These are phyloP conservation scores for Prorops nasuta DNA, from an alignment of 1,140 invertebrate species.

Conservation along the genomic window DNA sequence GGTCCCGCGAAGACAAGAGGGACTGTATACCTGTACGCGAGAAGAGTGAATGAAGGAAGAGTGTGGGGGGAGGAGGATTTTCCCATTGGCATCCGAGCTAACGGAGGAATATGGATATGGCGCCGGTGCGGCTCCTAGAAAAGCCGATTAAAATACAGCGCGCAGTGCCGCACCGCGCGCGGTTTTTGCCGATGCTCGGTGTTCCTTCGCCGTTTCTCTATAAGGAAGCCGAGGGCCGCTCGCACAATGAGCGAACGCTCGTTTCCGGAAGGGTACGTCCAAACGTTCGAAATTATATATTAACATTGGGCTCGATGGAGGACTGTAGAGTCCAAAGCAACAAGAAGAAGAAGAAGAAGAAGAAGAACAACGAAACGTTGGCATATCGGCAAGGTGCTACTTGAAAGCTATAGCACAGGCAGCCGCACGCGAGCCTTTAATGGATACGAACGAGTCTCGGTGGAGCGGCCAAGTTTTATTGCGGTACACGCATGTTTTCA, in stretches of 20 bases:
- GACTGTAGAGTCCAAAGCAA: background rate
- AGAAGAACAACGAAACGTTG: too few species aligned
- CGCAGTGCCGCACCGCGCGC: slow-evolving; percentile 16
- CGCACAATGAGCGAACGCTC: slow-evolving; percentile 40
- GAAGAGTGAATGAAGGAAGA: background rate
- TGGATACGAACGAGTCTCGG: too few species aligned
- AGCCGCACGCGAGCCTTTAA: too few species aligned
- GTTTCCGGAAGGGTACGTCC: too few species aligned
- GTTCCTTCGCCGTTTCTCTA: slow-evolving; percentile 23
- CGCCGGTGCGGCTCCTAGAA: slow-evolving; percentile 24
- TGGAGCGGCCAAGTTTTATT: too few species aligned
- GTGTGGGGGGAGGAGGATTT: background rate
- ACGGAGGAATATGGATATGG: slow-evolving; percentile 37
- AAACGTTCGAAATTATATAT: too few species aligned
- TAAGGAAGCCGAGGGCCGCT: slow-evolving; percentile 35
- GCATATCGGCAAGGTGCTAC: too few species aligned
- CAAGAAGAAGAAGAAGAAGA: slow-evolving; percentile 8
- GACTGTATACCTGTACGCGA: background rate
- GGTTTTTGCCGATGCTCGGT: slow-evolving; percentile 37
- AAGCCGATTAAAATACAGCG: slow-evolving; percentile 37
- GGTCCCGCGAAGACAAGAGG: slow-evolving; percentile 2
- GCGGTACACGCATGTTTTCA: too few species aligned
- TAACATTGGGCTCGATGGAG: background rate
- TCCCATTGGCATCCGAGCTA: slow-evolving; percentile 32
- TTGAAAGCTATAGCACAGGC: too few species aligned